Percentiles rank a stretch among this genome's conserved stretches.
phyloP scores from a whole-genome alignment of 2,888 invertebrate species.

The Drosophila demipolita region DNA sequence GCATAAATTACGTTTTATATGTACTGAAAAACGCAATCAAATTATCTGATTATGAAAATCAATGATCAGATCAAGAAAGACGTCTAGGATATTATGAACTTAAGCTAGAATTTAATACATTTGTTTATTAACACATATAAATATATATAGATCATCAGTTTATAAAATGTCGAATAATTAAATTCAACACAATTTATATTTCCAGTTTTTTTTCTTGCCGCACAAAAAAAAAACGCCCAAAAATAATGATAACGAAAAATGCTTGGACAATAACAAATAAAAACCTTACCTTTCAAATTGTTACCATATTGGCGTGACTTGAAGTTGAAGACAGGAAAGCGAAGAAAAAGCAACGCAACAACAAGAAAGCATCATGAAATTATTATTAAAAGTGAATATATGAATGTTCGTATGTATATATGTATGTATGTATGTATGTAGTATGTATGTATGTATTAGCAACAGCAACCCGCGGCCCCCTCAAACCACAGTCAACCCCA shows the following conservation, averaged over 20 bases:
- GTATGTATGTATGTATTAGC: neutral
- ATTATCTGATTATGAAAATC: neutral
- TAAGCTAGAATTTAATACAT: neutral
- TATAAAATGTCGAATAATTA: slow-evolving; percentile 24
- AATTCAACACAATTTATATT: slow-evolving; percentile 52
- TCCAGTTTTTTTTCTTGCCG: slow-evolving; percentile 50
- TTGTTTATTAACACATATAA: no score
- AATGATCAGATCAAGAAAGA: neutral
- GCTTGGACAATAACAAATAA: slow-evolving; percentile 1
- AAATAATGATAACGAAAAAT: slow-evolving; percentile 10
- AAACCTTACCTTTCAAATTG: slow-evolving; percentile 55
- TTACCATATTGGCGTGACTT: slow-evolving; percentile 38
- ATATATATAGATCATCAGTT: neutral
- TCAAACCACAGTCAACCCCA: slow-evolving; percentile 11
- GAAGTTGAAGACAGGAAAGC: slow-evolving; percentile 42
- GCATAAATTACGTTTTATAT: neutral
- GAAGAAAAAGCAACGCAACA: slow-evolving; percentile 49
- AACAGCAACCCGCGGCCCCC: neutral
- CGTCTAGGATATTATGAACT: neutral
- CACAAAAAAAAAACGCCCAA: slow-evolving; percentile 15
- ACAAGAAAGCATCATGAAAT: slow-evolving; percentile 54
- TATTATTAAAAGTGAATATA: slow-evolving; percentile 9
- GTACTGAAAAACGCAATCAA: neutral
- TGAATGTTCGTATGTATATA: neutral
- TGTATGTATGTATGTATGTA: neutral